Percentiles rank a stretch among this genome's conserved stretches.
Evolutionary conservation across 2,113 vertebrate genomes (phyloP).

Genomic region (Paradoxurus hermaphroditus): DNA sequence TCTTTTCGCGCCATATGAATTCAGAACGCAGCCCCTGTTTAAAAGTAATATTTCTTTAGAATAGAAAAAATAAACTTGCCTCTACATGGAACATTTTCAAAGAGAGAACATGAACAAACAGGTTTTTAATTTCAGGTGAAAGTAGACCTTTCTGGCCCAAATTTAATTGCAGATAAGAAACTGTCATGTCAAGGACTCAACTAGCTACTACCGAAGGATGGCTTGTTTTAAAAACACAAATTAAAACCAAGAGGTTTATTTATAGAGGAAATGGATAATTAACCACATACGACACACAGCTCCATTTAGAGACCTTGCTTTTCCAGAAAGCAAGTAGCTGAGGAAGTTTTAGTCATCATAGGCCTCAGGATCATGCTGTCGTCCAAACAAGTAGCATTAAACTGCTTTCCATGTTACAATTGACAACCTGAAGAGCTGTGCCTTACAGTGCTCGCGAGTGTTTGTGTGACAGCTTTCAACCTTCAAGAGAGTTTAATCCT

Average conservation of each 20-base stretch:
- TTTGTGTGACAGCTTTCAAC: constrained; percentile 21
- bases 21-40: constrained; percentile 76
- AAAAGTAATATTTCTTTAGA: constrained; percentile 76
- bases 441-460: not conserved
- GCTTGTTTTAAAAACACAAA: constrained; percentile 65
- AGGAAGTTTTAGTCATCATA: constrained; percentile 36
- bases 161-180: constrained; percentile 79
- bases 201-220: constrained; percentile 27
- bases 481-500: constrained; percentile 42
- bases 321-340: constrained; percentile 61
- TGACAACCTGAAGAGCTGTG: not conserved
- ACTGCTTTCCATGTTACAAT: constrained; percentile 12
- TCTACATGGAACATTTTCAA: constrained; percentile 75
- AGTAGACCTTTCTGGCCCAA: constrained; percentile 74
- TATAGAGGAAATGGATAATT: constrained; percentile 29
- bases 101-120: constrained; percentile 76
- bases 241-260: constrained; percentile 44
- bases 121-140: constrained; percentile 79
- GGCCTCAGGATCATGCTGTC: not conserved
- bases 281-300: not conserved
- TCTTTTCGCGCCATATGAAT: constrained; percentile 78
- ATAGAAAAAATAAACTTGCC: constrained; percentile 77
- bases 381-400: constrained; percentile 31
- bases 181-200: constrained; percentile 59
- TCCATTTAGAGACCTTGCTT: constrained; percentile 21